Base-by-base conservation (phyloP, 2,888 invertebrate species). In the Coelogynopora nodosa region DNA sequence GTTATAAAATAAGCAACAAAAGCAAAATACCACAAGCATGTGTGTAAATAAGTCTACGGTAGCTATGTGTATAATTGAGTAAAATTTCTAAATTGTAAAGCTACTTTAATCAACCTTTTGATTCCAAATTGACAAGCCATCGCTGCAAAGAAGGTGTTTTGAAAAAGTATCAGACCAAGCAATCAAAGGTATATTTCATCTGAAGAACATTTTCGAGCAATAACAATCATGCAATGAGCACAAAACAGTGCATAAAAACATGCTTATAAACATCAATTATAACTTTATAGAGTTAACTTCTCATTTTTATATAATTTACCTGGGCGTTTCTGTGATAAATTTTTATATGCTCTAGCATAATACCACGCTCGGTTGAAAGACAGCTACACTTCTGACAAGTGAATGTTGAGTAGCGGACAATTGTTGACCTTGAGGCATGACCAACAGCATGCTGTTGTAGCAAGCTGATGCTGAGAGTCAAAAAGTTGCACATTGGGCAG, bases 311-410 rank as follows among this genome's bases (percentile, higher is more conserved):
- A 49, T 49, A 18, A 26, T 80, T 13, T 67, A 86, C 86, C 26
- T 86, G 31, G n/a, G 81, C 83, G 23, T 82, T 82, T 29, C 31
- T 1, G 49, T 86, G 86, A 29, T 82, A 86, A 5, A 86, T 86
- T 85, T 86, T 86, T 82, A 82, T 27, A 27, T 86, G 86, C 31
- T 86, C 86, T 5, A 86, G 28, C 82, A 86, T 86, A n/a, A 86
- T 30, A 84, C 26, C 84, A 18, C 31, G 84, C 26, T 86, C 86
- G 26, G 86, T 86, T 49, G 86, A 86, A 0, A 84, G 84, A 27
- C 83, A 82, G 26, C 31, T 85, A 30, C 86, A 86, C n/a, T 82
- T 82, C 2, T 84, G 83, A 67, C 86, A 86, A 1, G 86, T 86
- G 83, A 28, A 85, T 30, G 85, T 85, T 10, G 67, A 74, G 27